Evolutionary conservation across 1,140 invertebrate genomes (phyloP).

Genomic region (Drosophila santomea): DNA sequence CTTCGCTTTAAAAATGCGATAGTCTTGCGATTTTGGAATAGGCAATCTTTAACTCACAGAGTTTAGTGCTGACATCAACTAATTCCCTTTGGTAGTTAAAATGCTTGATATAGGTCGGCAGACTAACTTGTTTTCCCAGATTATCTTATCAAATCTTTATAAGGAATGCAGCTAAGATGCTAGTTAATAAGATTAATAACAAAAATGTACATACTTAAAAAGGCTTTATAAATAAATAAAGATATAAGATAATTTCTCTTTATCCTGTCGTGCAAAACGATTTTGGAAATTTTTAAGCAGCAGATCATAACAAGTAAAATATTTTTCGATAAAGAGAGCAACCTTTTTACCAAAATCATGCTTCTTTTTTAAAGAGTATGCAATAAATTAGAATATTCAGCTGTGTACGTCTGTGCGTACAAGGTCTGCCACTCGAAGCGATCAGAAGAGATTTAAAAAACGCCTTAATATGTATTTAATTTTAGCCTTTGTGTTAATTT

Average conservation of each 20-base stretch:
- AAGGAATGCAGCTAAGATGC: background rate
- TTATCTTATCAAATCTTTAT: constrained; percentile 17
- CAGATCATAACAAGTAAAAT: no score
- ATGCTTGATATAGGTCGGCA: constrained; percentile 1
- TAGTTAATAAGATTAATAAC: background rate
- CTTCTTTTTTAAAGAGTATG: constrained; percentile 18
- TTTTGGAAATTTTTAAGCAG: no score
- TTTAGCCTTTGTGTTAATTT: constrained; percentile 51
- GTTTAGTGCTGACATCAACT: constrained; percentile 6
- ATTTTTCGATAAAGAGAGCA: background rate
- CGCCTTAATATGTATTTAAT: constrained; percentile 49
- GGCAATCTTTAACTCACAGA: constrained; percentile 3
- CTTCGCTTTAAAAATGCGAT: constrained; percentile 20
- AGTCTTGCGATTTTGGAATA: constrained; percentile 3
- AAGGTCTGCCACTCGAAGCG: constrained; percentile 39
- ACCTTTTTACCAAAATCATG: background rate
- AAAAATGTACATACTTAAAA: no score
- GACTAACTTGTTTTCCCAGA: background rate
- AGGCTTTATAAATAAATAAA: no score
- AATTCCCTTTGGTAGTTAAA: constrained; percentile 11
- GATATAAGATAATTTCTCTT: no score
- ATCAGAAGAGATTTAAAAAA: constrained; percentile 38
- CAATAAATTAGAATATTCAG: constrained; percentile 38
- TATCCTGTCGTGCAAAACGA: no score
- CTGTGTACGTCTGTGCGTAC: constrained; percentile 35